Evolutionary conservation across 2,113 vertebrate genomes (phyloP).

Genomic region (Isichthys henryi): DNA sequence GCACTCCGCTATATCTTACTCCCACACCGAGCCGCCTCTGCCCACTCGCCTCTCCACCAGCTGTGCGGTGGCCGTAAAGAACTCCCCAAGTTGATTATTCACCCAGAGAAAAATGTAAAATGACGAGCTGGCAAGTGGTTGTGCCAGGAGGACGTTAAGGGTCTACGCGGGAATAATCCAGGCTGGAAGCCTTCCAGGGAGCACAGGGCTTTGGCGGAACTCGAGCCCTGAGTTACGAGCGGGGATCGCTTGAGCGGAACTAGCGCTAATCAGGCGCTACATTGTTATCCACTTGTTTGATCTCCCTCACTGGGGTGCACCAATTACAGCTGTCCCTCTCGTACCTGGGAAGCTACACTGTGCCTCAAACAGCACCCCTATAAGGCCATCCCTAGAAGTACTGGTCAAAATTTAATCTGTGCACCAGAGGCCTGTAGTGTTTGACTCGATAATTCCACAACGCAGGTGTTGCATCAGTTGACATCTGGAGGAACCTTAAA

Average conservation of each 20-base stretch:
- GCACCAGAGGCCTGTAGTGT: not conserved
- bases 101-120: not conserved
- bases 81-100: not conserved
- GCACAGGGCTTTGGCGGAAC: not conserved
- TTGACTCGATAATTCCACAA: not conserved
- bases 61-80: not conserved
- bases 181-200: conserved; percentile 9
- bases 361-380: not conserved
- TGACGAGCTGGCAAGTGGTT: conserved; percentile 1
- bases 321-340: conserved; percentile 3
- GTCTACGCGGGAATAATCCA: conserved; percentile 8
- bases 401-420: not conserved
- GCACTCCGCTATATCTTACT: not conserved
- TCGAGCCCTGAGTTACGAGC: not conserved
- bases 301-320: conserved; percentile 6
- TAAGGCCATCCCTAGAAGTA: not conserved
- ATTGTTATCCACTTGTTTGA: conserved; percentile 10
- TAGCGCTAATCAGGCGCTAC: conserved; percentile 1
- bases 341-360: not conserved
- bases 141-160: not conserved
- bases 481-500: not conserved
- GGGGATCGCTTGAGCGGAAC: not conserved
- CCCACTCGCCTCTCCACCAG: not conserved
- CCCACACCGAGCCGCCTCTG: not conserved
- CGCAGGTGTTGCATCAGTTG: not conserved